Base-by-base conservation (phyloP, 1,140 invertebrate genomes). In the Bombus difficillimus region DNA sequence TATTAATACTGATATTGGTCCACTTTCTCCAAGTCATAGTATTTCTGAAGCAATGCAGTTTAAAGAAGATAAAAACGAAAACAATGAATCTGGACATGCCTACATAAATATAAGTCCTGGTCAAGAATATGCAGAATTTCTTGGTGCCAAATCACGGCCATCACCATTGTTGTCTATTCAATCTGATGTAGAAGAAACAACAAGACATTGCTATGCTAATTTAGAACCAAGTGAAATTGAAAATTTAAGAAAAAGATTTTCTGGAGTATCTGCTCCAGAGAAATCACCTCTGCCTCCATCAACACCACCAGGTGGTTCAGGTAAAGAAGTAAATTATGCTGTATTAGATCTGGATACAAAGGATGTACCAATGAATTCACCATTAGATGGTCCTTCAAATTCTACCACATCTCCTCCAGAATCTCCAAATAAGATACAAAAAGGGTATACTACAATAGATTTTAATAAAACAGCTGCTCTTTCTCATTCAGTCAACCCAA, bases 401-500 rank as follows among this genome's bases (percentile, higher is more conserved):
- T 86, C 86, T 22, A 82, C 89, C 3, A 91, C 93, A 9, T 91
- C 93, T 34, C 94, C 96, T 22, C 96, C 96, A 9, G 96, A 96
- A 13, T 96, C 96, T 74, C 96, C 96, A 1, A 95, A 94, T 10
- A 96, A 96, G 43, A 92, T 95, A 25, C 95, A 96, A 66, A 97
- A 97, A 91, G 97, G 98, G 72, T 99, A 99, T 92, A 98, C 98
- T 18, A 98, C 97, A 1, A 99, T 99, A 83, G 98, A 99, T 95
- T 99, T 99, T 94, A 97, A 98, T 91, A 98, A 98, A 94, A 99
- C 98, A 2, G 97, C 97, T 47, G 98, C 98, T 28, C 95, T 99
- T n/a, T 97, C 97, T 18, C 95, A 97, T 92, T 96, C 96, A 81
- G 92, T 96, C 88, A 95, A 96, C 93, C 95, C 96, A 3, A 95